phyloP scores from a whole-genome alignment of 2,888 invertebrate species.

The Cynaeus angustus region DNA sequence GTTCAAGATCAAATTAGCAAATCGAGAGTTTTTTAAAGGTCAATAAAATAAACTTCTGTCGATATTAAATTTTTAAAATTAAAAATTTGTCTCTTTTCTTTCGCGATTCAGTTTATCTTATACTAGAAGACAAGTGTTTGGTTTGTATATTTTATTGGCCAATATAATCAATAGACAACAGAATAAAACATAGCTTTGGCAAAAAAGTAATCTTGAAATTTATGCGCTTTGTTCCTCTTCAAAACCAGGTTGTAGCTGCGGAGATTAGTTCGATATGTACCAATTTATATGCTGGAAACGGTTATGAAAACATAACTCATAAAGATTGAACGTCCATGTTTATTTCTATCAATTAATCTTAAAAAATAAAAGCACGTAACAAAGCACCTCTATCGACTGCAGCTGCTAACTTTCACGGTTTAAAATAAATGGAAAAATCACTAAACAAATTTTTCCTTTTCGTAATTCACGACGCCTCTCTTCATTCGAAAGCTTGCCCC shows the following conservation, averaged over 20 bases:
- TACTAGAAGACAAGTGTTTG: too few relatives aligned
- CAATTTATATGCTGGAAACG: too few relatives aligned
- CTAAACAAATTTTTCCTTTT: constrained; percentile 7
- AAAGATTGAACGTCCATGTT: background rate
- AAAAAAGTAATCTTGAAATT: too few relatives aligned
- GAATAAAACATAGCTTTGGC: too few relatives aligned
- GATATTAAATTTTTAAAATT: background rate
- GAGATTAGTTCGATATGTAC: too few relatives aligned
- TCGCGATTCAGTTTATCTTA: background rate
- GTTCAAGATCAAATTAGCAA: constrained; percentile 5
- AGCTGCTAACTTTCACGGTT: constrained; percentile 12
- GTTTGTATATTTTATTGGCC: too few relatives aligned
- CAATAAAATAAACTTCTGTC: constrained; percentile 2
- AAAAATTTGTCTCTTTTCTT: background rate
- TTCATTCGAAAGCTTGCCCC: constrained; percentile 1
- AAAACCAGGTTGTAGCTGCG: too few relatives aligned
- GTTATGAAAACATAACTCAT: background rate
- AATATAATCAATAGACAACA: too few relatives aligned
- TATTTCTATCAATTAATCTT: background rate
- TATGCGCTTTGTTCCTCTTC: too few relatives aligned
- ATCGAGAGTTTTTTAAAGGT: background rate
- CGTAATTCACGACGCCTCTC: background rate
- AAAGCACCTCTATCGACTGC: constrained; percentile 5
- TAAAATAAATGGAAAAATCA: constrained; percentile 18
- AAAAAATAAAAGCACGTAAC: constrained; percentile 5